Evolutionary conservation across 2,888 invertebrate genomes (phyloP).

Genomic region (Cremastinae sp.): DNA sequence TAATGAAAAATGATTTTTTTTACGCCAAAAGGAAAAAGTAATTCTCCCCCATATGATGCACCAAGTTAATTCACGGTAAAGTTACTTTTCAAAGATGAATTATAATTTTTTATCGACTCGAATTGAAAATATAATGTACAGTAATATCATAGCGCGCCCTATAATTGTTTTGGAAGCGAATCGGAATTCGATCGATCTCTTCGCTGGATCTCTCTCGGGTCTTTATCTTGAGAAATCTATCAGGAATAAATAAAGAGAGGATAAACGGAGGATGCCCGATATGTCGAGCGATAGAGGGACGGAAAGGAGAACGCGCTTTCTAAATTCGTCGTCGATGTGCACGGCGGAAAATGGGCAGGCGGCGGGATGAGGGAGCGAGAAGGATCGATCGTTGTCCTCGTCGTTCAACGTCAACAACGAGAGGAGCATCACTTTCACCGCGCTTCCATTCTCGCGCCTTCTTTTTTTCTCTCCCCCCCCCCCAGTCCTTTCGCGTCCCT

Average conservation of each 20-base stretch:
- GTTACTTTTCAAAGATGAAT: no score
- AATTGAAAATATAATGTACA: neutral
- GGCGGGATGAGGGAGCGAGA: neutral
- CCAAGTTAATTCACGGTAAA: no score
- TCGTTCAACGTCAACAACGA: conserved; percentile 9
- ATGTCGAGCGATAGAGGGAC: conserved; percentile 34
- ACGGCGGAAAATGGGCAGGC: conserved; percentile 22
- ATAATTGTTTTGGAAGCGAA: no score
- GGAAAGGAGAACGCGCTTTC: conserved; percentile 71
- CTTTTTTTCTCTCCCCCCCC: neutral
- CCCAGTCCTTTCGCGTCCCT: no score
- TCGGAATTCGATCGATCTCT: neutral
- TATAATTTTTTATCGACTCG: neutral
- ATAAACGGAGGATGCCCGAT: neutral
- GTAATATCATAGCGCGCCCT: no score
- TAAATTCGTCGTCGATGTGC: conserved; percentile 73
- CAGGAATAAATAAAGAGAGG: neutral
- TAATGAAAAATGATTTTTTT: no score
- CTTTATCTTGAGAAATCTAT: neutral
- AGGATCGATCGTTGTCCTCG: neutral
- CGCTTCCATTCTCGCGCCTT: conserved; percentile 30
- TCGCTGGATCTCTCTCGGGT: no score
- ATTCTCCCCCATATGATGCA: no score
- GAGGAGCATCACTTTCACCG: conserved; percentile 39
- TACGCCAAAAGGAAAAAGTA: no score